phyloP scores from a whole-genome alignment of 1,140 invertebrate genomes.

The Stegodyphus mimosarum region DNA sequence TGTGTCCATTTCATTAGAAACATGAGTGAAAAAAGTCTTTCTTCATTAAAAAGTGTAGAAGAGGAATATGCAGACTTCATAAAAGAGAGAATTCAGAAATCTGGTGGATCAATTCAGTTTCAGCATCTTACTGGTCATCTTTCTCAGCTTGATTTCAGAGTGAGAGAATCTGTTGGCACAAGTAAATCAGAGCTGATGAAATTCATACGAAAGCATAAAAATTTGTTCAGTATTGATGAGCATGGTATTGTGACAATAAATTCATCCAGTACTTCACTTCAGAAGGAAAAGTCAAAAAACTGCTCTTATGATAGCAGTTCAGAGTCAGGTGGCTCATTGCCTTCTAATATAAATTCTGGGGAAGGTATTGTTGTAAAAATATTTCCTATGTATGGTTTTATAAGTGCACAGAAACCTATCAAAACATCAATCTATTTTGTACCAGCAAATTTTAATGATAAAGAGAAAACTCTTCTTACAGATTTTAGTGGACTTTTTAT shows the following conservation, averaged over 20 bases:
- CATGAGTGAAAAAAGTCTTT: too few relatives aligned
- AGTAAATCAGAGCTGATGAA: not conserved
- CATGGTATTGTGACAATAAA: conserved; percentile 6
- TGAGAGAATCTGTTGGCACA: conserved; percentile 2
- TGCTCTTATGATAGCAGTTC: too few relatives aligned
- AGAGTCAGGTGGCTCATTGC: not conserved
- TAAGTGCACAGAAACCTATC: conserved; percentile 14
- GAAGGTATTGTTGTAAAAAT: conserved; percentile 29
- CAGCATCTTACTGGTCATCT: conserved; percentile 14
- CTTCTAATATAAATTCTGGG: not conserved
- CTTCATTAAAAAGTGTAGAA: not conserved
- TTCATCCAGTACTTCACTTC: not conserved
- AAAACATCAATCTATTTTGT: conserved; percentile 41
- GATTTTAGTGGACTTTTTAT: not conserved
- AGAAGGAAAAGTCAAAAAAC: too few relatives aligned
- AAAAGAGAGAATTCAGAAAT: too few relatives aligned
- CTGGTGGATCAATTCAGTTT: conserved; percentile 20
- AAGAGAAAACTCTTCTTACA: not conserved
- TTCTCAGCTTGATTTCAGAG: conserved; percentile 1
- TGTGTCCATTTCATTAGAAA: too few relatives aligned
- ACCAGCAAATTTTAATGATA: conserved; percentile 4
- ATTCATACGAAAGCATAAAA: conserved; percentile 21
- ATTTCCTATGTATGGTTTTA: conserved; percentile 30
- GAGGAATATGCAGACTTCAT: conserved; percentile 9
- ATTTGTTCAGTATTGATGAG: conserved; percentile 8